A percentile compares a stretch with the other conserved stretches of the same genome.
These are phyloP conservation scores for Nycticryphes semicollaris DNA, from an alignment of 2,113 vertebrate species.

Conservation along the genomic window DNA sequence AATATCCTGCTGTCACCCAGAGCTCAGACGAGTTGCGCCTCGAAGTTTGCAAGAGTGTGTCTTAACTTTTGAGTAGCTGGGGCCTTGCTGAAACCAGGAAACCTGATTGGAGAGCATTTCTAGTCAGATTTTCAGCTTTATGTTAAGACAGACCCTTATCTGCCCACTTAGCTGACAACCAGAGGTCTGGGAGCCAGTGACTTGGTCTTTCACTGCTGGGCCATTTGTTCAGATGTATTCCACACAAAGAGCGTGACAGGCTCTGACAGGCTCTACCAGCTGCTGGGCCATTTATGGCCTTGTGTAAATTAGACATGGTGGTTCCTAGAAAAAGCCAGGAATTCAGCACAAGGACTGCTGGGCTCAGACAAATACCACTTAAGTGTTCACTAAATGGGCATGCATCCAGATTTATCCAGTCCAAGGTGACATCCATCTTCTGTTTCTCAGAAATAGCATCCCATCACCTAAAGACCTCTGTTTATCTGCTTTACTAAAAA, in stretches of 20 bases:
- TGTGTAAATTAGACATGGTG: neutral
- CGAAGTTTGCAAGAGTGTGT: neutral
- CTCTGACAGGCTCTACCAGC: neutral
- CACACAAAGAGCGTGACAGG: fast-evolving
- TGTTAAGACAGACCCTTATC: neutral
- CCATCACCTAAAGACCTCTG: neutral
- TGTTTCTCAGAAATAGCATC: neutral
- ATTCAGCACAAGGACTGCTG: neutral
- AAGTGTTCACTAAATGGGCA: neutral
- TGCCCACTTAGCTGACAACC: neutral
- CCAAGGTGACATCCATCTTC: neutral
- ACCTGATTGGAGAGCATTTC: neutral
- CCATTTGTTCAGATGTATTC: neutral
- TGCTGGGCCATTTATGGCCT: neutral
- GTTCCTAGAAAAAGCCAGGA: conserved; percentile 9
- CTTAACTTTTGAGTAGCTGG: neutral
- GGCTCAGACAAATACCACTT: neutral
- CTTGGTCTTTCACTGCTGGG: neutral
- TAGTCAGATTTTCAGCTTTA: neutral
- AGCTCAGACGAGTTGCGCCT: neutral
- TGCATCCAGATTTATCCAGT: neutral
- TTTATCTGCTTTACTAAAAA: neutral
- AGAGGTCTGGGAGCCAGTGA: neutral
- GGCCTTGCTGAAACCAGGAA: neutral
- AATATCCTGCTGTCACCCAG: conserved; percentile 4